Conservation (phyloP, 2,888 invertebrate species). For the Lochmaea capreae region DNA sequence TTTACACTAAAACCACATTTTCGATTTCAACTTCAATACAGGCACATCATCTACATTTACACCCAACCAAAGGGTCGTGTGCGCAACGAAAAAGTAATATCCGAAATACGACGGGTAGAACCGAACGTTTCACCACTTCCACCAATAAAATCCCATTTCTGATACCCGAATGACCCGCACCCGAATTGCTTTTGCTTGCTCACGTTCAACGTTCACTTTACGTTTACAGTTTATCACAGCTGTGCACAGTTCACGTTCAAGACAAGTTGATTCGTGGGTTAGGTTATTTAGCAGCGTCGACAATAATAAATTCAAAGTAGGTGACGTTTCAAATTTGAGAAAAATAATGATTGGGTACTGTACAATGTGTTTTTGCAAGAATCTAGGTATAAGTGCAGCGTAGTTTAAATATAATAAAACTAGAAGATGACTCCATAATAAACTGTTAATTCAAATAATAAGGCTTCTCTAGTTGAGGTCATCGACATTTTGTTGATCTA, state of each 20-base stretch:
- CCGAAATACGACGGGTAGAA: constrained; percentile 1
- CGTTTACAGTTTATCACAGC: not conserved
- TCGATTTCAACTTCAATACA: not conserved
- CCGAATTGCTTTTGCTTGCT: not conserved
- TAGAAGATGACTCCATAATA: not conserved
- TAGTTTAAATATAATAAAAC: constrained; percentile 2
- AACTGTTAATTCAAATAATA: not conserved
- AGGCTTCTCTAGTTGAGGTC: not conserved
- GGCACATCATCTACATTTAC: not conserved
- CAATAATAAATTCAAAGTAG: not conserved
- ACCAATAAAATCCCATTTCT: not conserved
- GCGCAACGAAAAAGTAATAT: constrained; percentile 20
- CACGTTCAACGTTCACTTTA: not conserved
- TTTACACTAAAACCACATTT: constrained; percentile 3
- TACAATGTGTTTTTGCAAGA: not conserved
- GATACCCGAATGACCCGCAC: too few relatives aligned
- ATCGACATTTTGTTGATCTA: constrained; percentile 1
- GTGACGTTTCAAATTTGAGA: not conserved
- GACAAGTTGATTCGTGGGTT: not conserved
- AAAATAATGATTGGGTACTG: not conserved
- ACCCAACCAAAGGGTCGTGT: constrained; percentile 2
- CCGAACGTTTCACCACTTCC: constrained; percentile 13
- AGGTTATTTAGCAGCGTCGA: not conserved
- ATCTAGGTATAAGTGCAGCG: not conserved
- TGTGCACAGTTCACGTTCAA: not conserved